phyloP scores from a whole-genome alignment of 2,888 invertebrate genomes.

The Myathropa florea region DNA sequence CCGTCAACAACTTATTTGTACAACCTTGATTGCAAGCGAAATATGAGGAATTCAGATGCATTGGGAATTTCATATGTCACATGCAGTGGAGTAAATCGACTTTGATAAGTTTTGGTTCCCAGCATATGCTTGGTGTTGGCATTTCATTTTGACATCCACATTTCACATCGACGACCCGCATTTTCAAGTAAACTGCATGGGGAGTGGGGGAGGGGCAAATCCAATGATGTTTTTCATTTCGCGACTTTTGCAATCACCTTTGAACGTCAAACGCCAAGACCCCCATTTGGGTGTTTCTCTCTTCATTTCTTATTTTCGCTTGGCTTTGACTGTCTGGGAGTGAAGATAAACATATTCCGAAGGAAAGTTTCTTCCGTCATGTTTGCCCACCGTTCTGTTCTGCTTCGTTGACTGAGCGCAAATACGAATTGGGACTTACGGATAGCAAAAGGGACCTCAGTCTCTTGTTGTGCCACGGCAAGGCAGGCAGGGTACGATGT shows the following conservation, averaged over 20 bases:
- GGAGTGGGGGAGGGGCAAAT: constrained; percentile 38
- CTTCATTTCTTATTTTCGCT: neutral
- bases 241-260: constrained; percentile 65
- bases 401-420: constrained; percentile 69
- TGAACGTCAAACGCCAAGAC: constrained; percentile 55
- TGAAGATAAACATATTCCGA: constrained; percentile 62
- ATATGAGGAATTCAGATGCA: neutral
- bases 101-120: constrained; percentile 39
- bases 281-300: constrained; percentile 22
- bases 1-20: neutral
- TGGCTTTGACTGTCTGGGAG: constrained; percentile 12
- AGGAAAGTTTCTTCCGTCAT: constrained; percentile 66
- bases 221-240: constrained; percentile 68
- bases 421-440: constrained; percentile 70
- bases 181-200: neutral
- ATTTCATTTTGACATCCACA: constrained; percentile 31
- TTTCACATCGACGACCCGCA: constrained; percentile 32
- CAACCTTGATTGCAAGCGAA: neutral
- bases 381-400: constrained; percentile 64
- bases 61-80: neutral
- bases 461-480: constrained; percentile 37
- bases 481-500: neutral
- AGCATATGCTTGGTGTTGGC: constrained; percentile 40
- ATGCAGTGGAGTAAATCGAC: neutral
- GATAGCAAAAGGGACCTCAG: constrained; percentile 59